Base-by-base conservation (phyloP, 2,113 vertebrate genomes). In the Rallus limicola region DNA sequence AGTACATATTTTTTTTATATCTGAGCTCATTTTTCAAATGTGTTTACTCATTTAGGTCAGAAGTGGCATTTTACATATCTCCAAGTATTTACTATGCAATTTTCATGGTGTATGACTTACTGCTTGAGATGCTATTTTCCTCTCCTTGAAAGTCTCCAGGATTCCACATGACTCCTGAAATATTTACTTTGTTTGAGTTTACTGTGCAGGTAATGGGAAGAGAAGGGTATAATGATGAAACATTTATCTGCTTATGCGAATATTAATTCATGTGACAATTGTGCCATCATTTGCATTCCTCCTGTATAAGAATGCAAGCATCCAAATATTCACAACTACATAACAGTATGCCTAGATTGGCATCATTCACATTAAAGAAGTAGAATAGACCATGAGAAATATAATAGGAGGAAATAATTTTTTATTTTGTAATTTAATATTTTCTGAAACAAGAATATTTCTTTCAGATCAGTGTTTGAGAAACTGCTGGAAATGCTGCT, bases 1-100 rank as follows among this genome's bases (percentile, higher is more conserved):
- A 59, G 86, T 58, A 90, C 16, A 13, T 80, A 86, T 46, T 78
- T 94, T 48, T 40, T 88, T 83, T 81, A 70, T 33, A 18, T 75
- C 83, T 91, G 52, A 75, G 33, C 42, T 79, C 26, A 52, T 92
- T 92, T 84, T 92, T 95, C 77, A 34, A 92, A 84, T 52, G 71
- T 95, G 76, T 95, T 96, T 91, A 89, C 69, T 92, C 0, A 1
- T 70, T 92, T 75, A 71, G 23, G 33, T 81, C 92, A 68, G 42
- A 77, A 93, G 62, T 44, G 10, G 64, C 10, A n/a, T 86, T 92
- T 95, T 86, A 78, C 29, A 33, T 86, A 38, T 77, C n/a, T 82
- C 69, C 9, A 60, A 88, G 53, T 82, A 68, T 92, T 96, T 84
- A 75, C 69, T 75, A 15, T 83, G 68, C 31, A 40, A 20, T 81